Evolutionary conservation across 2,797 vertebrate genomes (phyloP).

Genomic region (Melopsittacus undulatus): DNA sequence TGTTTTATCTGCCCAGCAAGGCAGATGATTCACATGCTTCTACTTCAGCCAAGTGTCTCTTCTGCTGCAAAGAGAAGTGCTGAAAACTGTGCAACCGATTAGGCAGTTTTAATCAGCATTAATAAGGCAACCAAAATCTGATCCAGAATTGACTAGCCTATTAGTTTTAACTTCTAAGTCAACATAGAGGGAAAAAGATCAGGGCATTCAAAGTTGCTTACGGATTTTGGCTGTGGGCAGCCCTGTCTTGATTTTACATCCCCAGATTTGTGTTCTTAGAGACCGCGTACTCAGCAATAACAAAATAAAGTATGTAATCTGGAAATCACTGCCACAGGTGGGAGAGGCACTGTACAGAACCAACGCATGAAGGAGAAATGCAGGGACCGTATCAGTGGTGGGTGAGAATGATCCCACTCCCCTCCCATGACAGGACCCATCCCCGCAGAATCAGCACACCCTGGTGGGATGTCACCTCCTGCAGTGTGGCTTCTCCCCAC

Average conservation of each 20-base stretch:
- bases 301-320: not conserved
- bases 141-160: not conserved
- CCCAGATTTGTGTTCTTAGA: not conserved
- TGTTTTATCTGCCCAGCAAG: not conserved
- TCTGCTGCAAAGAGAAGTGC: not conserved
- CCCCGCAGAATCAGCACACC: fast-evolving
- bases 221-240: not conserved
- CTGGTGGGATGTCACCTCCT: not conserved
- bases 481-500: not conserved
- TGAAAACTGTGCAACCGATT: not conserved
- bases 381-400: fast-evolving
- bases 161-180: not conserved
- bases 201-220: not conserved
- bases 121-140: not conserved
- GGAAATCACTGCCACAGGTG: not conserved
- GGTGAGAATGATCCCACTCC: not conserved
- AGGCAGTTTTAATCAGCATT: not conserved
- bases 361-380: not conserved
- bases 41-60: not conserved
- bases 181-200: not conserved
- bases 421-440: not conserved
- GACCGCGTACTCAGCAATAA: not conserved
- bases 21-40: not conserved
- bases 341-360: not conserved
- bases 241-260: not conserved